Evolutionary conservation across 2,888 invertebrate species (phyloP).

Genomic region (Sipha maydis): DNA sequence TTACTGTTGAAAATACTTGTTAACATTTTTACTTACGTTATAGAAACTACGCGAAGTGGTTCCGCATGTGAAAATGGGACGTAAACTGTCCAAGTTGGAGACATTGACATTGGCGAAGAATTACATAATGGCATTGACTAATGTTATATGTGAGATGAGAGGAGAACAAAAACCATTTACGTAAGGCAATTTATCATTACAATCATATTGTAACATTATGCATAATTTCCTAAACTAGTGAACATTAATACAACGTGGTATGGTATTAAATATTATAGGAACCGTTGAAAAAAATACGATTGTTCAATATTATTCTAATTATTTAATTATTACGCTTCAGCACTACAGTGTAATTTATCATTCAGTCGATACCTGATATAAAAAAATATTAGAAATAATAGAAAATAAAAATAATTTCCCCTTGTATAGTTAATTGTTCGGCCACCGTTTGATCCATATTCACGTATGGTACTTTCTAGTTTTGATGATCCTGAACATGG

Average conservation of each 20-base stretch:
- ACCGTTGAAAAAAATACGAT: too few species aligned
- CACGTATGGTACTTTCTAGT: constrained; percentile 9
- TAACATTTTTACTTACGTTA: constrained; percentile 63
- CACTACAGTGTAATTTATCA: too few species aligned
- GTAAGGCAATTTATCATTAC: constrained; percentile 64
- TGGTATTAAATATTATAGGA: too few species aligned
- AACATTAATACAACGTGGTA: too few species aligned
- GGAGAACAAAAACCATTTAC: constrained; percentile 73
- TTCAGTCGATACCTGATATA: too few species aligned
- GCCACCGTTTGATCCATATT: not conserved
- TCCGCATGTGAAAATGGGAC: constrained; percentile 85
- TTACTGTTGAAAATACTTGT: too few species aligned
- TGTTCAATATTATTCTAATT: too few species aligned
- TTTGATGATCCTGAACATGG: constrained; percentile 59
- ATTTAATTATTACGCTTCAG: too few species aligned
- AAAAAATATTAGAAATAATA: too few species aligned
- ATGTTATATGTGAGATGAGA: constrained; percentile 84
- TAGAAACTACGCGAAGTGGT: constrained; percentile 85
- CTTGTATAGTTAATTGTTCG: not conserved
- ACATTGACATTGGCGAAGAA: constrained; percentile 88
- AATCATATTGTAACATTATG: not conserved
- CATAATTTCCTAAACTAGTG: too few species aligned
- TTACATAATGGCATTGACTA: constrained; percentile 89
- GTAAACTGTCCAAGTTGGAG: constrained; percentile 88
- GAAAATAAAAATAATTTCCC: too few species aligned